phyloP scores from a whole-genome alignment of 2,113 vertebrate species.

The Xenopus borealis region DNA sequence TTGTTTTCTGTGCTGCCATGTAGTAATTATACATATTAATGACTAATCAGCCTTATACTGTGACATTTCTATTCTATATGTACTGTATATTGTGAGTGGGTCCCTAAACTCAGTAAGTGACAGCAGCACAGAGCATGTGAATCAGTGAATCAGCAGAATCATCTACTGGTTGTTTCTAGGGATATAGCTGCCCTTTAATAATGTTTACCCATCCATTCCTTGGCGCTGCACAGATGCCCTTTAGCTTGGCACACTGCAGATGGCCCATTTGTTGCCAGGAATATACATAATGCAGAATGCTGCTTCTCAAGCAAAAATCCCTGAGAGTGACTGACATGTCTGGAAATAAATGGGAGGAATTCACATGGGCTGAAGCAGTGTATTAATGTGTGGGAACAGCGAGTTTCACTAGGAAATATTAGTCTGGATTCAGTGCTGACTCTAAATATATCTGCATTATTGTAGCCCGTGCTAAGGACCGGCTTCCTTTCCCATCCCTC shows the following conservation, averaged over 20 bases:
- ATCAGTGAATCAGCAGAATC: too few species aligned
- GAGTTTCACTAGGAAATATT: not conserved
- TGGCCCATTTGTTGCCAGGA: not conserved
- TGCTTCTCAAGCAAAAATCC: slow-evolving; percentile 18
- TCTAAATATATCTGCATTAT: slow-evolving; percentile 8
- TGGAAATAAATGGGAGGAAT: not conserved
- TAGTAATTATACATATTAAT: too few species aligned
- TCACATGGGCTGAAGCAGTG: not conserved
- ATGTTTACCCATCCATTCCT: not conserved
- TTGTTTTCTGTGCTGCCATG: too few species aligned
- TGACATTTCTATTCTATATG: too few species aligned
- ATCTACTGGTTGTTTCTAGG: too few species aligned
- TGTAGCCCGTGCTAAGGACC: not conserved
- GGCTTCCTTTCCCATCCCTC: not conserved
- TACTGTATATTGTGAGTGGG: too few species aligned
- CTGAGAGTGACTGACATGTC: not conserved
- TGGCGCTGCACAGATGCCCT: not conserved
- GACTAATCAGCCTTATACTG: too few species aligned
- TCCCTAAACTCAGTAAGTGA: too few species aligned
- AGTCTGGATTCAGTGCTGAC: not conserved
- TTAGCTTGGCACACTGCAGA: not conserved
- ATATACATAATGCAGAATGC: not conserved
- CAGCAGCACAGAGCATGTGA: too few species aligned
- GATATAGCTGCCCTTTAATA: too few species aligned
- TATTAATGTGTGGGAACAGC: slow-evolving; percentile 31